Evolutionary conservation across 2,888 invertebrate genomes (phyloP).

Genomic region (Tinea semifulvella): DNA sequence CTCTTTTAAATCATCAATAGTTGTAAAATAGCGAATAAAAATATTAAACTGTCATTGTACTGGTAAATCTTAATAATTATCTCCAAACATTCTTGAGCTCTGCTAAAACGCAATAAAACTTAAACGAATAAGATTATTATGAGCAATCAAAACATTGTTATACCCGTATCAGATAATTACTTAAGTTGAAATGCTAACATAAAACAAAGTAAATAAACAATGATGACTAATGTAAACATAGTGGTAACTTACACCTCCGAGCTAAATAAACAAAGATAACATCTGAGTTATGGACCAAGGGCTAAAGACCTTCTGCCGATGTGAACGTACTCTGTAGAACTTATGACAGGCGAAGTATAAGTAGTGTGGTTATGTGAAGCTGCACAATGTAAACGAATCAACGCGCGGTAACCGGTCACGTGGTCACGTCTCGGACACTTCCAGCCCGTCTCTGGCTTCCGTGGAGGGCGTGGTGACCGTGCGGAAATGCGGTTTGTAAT

Average conservation of each 20-base stretch:
- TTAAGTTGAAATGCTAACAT: constrained; percentile 3
- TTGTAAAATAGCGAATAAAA: too few species aligned
- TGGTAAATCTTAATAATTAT: too few species aligned
- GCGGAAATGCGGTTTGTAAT: constrained; percentile 32
- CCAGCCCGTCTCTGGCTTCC: background rate
- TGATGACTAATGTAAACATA: constrained; percentile 10
- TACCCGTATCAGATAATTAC: too few species aligned
- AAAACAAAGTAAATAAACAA: constrained; percentile 10
- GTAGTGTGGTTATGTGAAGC: background rate
- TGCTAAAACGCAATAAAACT: too few species aligned
- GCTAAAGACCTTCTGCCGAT: constrained; percentile 4
- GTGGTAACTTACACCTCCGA: background rate
- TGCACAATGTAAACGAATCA: constrained; percentile 14
- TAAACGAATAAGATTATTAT: too few species aligned
- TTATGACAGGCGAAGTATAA: constrained; percentile 4
- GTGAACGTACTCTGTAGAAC: constrained; percentile 1
- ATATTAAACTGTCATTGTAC: too few species aligned
- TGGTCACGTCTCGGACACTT: constrained; percentile 19
- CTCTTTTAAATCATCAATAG: too few species aligned
- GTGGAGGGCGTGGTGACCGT: constrained; percentile 13
- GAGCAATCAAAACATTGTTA: too few species aligned
- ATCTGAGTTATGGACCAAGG: constrained; percentile 3
- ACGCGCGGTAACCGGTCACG: constrained; percentile 29
- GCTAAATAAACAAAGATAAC: background rate
- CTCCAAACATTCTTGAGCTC: too few species aligned